phyloP scores from a whole-genome alignment of 2,113 vertebrate genomes.

The Oreotragus oreotragus region DNA sequence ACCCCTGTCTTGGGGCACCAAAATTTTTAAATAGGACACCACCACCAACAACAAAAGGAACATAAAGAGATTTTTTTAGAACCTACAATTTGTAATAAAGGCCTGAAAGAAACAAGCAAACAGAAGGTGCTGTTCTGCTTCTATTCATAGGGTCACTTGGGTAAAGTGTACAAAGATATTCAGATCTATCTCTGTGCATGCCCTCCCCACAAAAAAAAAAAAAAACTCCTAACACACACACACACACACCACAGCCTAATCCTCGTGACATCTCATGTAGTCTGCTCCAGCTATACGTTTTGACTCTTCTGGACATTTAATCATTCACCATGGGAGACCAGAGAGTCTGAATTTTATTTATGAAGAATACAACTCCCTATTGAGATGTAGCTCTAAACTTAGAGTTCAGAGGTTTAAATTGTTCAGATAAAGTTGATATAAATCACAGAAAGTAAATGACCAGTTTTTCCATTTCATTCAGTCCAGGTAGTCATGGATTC shows the following conservation, averaged over 20 bases:
- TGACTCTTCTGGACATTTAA: not conserved
- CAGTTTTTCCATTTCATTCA: not conserved
- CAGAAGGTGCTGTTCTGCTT: not conserved
- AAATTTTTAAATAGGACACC: not conserved
- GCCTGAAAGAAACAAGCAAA: not conserved
- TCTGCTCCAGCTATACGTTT: not conserved
- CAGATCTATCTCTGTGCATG: not conserved
- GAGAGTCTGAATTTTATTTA: not conserved
- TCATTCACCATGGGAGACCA: not conserved
- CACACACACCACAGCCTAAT: not conserved
- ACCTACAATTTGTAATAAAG: not conserved
- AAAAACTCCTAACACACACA: not conserved
- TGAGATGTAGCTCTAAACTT: not conserved
- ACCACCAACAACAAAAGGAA: not conserved
- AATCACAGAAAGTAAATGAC: not conserved
- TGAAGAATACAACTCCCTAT: not conserved
- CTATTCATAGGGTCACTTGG: not conserved
- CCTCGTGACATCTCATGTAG: not conserved
- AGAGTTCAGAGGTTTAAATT: not conserved
- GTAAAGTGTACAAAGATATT: not conserved
- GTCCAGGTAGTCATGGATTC: not conserved
- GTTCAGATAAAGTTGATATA: not conserved
- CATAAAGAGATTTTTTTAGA: not conserved
- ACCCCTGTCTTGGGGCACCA: not conserved
- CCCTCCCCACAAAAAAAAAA: too few species aligned